Evolutionary conservation across 2,888 invertebrate species (phyloP).

Genomic region (Cheilosia vulpina): DNA sequence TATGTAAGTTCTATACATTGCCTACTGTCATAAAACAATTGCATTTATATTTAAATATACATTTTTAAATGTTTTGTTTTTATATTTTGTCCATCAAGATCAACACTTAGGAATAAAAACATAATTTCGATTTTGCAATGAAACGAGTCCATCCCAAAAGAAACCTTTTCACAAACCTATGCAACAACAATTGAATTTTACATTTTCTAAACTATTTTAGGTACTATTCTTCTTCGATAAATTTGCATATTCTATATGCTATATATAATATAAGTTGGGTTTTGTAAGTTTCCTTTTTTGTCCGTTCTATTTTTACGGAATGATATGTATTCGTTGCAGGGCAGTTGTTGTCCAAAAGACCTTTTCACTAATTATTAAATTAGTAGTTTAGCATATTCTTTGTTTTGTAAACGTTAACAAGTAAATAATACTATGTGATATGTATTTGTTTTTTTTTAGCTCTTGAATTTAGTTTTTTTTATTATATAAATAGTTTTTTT

Average conservation of each 20-base stretch:
- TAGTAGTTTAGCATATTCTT: constrained; percentile 25
- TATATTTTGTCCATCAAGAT: constrained; percentile 11
- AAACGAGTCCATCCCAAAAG: constrained; percentile 21
- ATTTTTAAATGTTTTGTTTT: background rate
- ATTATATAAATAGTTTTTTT: constrained; percentile 29
- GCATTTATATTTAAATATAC: background rate
- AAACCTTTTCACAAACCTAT: constrained; percentile 43
- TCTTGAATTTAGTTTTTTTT: constrained; percentile 31
- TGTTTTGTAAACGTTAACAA: constrained; percentile 44
- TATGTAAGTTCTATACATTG: constrained; percentile 2
- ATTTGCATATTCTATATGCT: constrained; percentile 45
- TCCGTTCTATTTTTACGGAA: constrained; percentile 50
- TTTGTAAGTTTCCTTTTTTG: constrained; percentile 5
- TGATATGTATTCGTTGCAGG: constrained; percentile 83
- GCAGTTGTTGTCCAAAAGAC: constrained; percentile 65
- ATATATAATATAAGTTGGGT: background rate
- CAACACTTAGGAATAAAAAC: constrained; percentile 50
- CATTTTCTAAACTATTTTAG: constrained; percentile 28
- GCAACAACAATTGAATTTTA: constrained; percentile 38
- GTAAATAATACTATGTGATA: constrained; percentile 71
- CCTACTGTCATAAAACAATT: constrained; percentile 27
- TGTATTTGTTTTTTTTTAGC: constrained; percentile 58
- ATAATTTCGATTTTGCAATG: background rate
- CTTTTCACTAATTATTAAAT: constrained; percentile 13
- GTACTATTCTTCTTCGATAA: constrained; percentile 29